Conservation (phyloP, 2,797 vertebrate genomes). For the Xenops minutus region DNA sequence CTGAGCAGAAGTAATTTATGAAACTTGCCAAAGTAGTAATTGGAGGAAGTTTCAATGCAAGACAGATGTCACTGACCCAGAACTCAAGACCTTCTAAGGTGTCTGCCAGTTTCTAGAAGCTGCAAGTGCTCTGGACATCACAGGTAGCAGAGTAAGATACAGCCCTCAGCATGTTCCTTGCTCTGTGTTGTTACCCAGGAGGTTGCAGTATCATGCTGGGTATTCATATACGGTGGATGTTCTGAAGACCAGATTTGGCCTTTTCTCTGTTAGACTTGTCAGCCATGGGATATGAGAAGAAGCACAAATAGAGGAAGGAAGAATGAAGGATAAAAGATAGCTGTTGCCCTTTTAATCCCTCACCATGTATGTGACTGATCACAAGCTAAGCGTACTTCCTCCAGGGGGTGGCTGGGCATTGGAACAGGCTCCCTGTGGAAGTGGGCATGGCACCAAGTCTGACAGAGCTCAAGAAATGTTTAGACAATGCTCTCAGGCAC, state of each 20-base stretch:
- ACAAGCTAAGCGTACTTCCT: not conserved
- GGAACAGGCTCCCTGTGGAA: not conserved
- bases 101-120: not conserved
- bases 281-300: not conserved
- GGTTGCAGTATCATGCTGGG: not conserved
- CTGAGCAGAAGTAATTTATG: not conserved
- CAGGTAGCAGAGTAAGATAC: not conserved
- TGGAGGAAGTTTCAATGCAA: not conserved
- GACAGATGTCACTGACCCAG: not conserved
- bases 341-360: not conserved
- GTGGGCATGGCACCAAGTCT: not conserved
- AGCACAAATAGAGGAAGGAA: not conserved
- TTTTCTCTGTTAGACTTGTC: not conserved
- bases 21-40: not conserved
- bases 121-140: not conserved
- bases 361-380: not conserved
- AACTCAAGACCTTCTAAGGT: not conserved
- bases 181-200: not conserved
- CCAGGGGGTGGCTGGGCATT: not conserved
- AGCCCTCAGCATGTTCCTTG: not conserved
- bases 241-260: not conserved
- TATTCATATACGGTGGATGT: rapidly evolving
- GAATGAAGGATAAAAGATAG: not conserved
- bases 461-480: not conserved
- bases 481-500: not conserved